Evolutionary conservation across 1,140 invertebrate genomes (phyloP), one percentile per base, ranked within the genome.

Genomic region (Magallana ariakensis): DNA sequence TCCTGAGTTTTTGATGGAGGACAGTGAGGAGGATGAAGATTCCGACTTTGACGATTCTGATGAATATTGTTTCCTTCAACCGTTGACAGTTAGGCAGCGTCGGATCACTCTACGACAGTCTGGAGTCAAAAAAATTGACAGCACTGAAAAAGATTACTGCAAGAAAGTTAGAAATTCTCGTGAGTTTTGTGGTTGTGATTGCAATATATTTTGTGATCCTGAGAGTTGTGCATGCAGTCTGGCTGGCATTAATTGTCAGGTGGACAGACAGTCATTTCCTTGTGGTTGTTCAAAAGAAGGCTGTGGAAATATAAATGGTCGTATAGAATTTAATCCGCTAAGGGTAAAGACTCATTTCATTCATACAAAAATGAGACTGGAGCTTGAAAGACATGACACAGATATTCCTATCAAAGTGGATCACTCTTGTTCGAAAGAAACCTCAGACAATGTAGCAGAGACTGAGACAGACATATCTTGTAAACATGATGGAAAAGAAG

Each of bases 281-380:
- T 99, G 99, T 94, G 98, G 98, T 26, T 99, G 99, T 95, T 97
- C 97, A 0, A 96, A 97, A 88, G 98, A 99, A 92, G 97, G 98
- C 80, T 99, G 99, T 95, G 97, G 96, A 56, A 99, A 99, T 94
- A 96, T 96, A 4, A 96, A 96, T 83, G 99, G 99, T 9, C 96
- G 99, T 85, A 97, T 99, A 87, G 98, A 99, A 94, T 99, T 99
- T 92, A 99, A 99, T 95, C 98, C 98, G 0, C 96, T 98, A 54
- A 96, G 98, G 85, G 98, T 99, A 3, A 96, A 98, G 83, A 99
- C 98, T n/a, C 98, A 99, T 95, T 99, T 99, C 92, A 98, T 99
- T 89, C 98, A 99, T 92, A 99, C 98, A 0, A 95, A 99, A 11
- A 99, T 99, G 98, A 96, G 98, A 84, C 94, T 99, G 87, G 97